Conservation (phyloP, 2,113 vertebrate species). For the Arothron firmamentum region DNA sequence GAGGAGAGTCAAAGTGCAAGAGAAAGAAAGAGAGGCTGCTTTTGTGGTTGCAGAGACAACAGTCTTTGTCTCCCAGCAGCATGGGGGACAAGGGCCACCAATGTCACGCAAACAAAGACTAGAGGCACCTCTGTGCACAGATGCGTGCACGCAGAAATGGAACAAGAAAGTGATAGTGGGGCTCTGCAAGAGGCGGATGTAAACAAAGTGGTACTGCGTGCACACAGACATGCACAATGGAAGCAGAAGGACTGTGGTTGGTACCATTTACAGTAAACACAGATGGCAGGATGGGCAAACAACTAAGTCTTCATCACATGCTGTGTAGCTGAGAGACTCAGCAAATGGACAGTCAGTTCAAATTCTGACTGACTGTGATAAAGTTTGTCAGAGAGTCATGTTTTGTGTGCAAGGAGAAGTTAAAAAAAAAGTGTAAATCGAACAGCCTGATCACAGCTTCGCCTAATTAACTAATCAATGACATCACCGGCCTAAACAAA, state of each 20-base stretch:
- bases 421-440: not conserved
- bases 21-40: conserved; percentile 68
- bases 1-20: conserved; percentile 52
- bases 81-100: conserved; percentile 74
- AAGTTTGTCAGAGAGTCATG: too few species aligned
- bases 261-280: conserved; percentile 67
- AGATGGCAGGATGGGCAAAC: conserved; percentile 47
- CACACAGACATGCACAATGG: conserved; percentile 40
- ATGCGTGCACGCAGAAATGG: conserved; percentile 39
- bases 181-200: conserved; percentile 35
- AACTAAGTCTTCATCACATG: conserved; percentile 22
- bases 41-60: conserved; percentile 76
- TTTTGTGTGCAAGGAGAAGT: not conserved
- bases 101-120: conserved; percentile 77
- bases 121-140: conserved; percentile 57
- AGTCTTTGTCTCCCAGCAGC: conserved; percentile 69
- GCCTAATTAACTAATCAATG: conserved; percentile 45
- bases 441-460: conserved; percentile 28
- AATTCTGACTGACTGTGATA: too few species aligned
- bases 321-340: too few species aligned
- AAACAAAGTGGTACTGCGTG: conserved; percentile 55
- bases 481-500: not conserved
- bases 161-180: conserved; percentile 41
- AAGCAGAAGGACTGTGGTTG: conserved; percentile 56
- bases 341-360: too few species aligned